phyloP scores from a whole-genome alignment of 2,113 vertebrate species.

The Sinocyclocheilus anophthalmus region DNA sequence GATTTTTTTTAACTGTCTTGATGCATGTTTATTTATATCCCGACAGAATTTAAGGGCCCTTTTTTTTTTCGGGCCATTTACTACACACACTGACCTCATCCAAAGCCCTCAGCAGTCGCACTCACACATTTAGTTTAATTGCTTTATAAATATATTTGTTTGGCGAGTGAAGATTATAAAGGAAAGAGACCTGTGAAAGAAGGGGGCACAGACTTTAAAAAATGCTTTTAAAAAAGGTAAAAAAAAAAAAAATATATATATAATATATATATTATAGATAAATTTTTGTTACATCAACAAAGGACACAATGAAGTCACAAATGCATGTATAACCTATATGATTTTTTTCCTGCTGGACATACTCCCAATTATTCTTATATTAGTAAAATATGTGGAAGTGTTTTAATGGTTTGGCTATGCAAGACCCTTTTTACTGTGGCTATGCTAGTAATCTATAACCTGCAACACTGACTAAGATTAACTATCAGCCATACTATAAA shows the following conservation, averaged over 20 bases:
- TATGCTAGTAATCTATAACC: too few relatives aligned
- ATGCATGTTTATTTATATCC: not conserved
- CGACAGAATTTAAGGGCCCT: not conserved
- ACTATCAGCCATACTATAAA: not conserved
- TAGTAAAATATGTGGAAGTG: too few relatives aligned
- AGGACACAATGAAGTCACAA: too few relatives aligned
- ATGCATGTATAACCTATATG: too few relatives aligned
- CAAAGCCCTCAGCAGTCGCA: not conserved
- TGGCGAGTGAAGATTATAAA: not conserved
- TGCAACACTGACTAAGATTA: not conserved
- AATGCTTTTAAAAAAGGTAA: too few relatives aligned
- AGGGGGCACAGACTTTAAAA: not conserved
- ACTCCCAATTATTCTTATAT: too few relatives aligned
- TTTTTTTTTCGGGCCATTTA: not conserved
- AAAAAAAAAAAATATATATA: too few relatives aligned
- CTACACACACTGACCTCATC: slow-evolving; percentile 9
- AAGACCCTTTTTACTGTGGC: not conserved
- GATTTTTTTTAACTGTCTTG: not conserved
- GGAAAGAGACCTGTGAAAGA: not conserved
- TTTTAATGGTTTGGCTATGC: too few relatives aligned
- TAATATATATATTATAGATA: too few relatives aligned
- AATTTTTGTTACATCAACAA: too few relatives aligned
- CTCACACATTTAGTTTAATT: not conserved
- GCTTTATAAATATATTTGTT: not conserved
- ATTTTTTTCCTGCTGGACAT: too few relatives aligned